A percentile compares a stretch with the other conserved stretches of the same genome.
Evolutionary conservation across 2,888 invertebrate genomes (phyloP).

Genomic region (Rhagophthalmus giganteus): DNA sequence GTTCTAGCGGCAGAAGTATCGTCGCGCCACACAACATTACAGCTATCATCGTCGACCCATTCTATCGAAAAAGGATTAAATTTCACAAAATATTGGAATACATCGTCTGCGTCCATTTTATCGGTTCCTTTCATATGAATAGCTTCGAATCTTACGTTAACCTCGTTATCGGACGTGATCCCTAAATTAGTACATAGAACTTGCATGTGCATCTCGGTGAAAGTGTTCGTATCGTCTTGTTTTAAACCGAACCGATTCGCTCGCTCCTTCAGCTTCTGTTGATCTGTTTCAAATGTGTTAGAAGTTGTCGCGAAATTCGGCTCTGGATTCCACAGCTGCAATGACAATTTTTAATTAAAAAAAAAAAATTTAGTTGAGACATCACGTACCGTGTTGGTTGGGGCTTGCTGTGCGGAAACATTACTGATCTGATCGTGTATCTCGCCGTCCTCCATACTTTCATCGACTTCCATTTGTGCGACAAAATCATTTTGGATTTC

Average conservation of each 20-base stretch:
- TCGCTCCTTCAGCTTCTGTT: slow-evolving; percentile 59
- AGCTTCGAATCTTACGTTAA: slow-evolving; percentile 70
- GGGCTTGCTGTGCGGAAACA: too few relatives aligned
- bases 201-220: slow-evolving; percentile 54
- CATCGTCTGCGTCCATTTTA: slow-evolving; percentile 75
- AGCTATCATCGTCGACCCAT: slow-evolving; percentile 79
- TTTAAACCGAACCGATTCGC: slow-evolving; percentile 63
- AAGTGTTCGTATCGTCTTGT: slow-evolving; percentile 51
- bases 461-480: slow-evolving; percentile 59
- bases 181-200: slow-evolving; percentile 58
- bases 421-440: slow-evolving; percentile 48
- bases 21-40: slow-evolving; percentile 71
- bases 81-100: slow-evolving; percentile 77
- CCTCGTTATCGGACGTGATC: slow-evolving; percentile 62
- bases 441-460: slow-evolving; percentile 54
- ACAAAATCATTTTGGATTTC: slow-evolving; percentile 55
- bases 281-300: slow-evolving; percentile 51
- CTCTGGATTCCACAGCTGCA: too few relatives aligned
- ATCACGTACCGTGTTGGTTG: too few relatives aligned
- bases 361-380: too few relatives aligned
- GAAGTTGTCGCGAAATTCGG: too few relatives aligned
- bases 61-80: slow-evolving; percentile 78
- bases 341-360: too few relatives aligned
- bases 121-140: slow-evolving; percentile 76
- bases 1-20: slow-evolving; percentile 63